Evolutionary conservation across 1,140 invertebrate genomes (phyloP).

Genomic region (Daktulosphaira vitifoliae): DNA sequence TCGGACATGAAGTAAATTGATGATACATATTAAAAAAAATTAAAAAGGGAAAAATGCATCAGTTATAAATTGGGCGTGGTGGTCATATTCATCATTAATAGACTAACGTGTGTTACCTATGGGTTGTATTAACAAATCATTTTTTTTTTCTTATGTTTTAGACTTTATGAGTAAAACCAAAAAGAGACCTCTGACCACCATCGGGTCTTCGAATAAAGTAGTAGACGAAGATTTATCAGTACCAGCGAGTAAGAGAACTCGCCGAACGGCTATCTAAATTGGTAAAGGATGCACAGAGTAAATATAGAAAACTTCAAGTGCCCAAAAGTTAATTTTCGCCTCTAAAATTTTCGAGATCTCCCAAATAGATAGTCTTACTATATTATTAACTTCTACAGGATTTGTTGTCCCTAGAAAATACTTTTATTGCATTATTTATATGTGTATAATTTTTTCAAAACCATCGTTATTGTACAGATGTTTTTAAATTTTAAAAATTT

Average conservation of each 20-base stretch:
- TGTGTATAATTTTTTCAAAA: slow-evolving; percentile 17
- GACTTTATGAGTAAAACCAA: slow-evolving; percentile 27
- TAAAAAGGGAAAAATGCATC: too few relatives aligned
- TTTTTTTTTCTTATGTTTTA: too few relatives aligned
- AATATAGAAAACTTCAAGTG: neutral
- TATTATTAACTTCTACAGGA: slow-evolving; percentile 13
- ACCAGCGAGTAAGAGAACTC: neutral
- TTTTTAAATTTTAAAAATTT: slow-evolving; percentile 29
- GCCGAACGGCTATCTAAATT: slow-evolving; percentile 9
- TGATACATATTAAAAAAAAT: too few relatives aligned
- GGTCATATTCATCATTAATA: too few relatives aligned
- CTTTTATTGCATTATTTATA: slow-evolving; percentile 19
- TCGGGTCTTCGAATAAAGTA: neutral
- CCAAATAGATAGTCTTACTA: slow-evolving; percentile 13
- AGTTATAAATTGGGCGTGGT: too few relatives aligned
- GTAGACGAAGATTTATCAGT: neutral
- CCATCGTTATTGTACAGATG: slow-evolving; percentile 31
- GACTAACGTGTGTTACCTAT: too few relatives aligned
- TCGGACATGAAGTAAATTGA: too few relatives aligned
- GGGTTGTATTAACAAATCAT: too few relatives aligned
- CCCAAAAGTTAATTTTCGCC: slow-evolving; percentile 12
- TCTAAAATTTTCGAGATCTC: slow-evolving; percentile 14
- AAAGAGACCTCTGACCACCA: neutral
- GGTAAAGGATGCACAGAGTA: neutral
- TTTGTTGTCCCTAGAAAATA: neutral